Percentiles rank a stretch among this genome's conserved stretches.
Evolutionary conservation across 2,888 invertebrate genomes (phyloP).

Genomic region (Allygus modestus): DNA sequence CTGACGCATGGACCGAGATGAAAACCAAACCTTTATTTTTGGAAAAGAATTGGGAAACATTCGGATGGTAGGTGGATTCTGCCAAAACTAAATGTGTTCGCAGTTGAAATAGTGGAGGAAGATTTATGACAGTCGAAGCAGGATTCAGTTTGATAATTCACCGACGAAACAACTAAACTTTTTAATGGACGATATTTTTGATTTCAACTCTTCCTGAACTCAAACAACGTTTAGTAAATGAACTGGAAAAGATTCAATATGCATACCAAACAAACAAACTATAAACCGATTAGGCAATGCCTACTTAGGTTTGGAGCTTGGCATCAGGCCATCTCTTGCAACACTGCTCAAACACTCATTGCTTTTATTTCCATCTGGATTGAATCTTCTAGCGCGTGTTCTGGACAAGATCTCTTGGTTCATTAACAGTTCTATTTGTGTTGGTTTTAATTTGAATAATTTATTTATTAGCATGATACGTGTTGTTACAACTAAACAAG

Average conservation of each 20-base stretch:
- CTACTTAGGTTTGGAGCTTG: not conserved
- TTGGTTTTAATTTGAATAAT: too few species aligned
- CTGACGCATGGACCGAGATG: conserved; percentile 23
- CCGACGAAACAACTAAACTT: too few species aligned
- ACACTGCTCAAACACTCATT: conserved; percentile 16
- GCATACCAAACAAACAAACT: not conserved
- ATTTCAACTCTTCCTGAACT: too few species aligned
- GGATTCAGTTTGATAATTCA: too few species aligned
- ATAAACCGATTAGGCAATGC: not conserved
- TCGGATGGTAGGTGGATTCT: not conserved
- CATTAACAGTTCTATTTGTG: not conserved
- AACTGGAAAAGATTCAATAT: not conserved
- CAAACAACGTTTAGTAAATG: not conserved
- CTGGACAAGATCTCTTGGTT: conserved; percentile 12
- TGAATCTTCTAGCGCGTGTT: conserved; percentile 34
- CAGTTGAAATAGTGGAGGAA: not conserved
- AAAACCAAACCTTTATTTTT: conserved; percentile 43
- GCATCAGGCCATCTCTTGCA: conserved; percentile 3
- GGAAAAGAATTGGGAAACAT: conserved; percentile 27
- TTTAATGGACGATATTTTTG: too few species aligned
- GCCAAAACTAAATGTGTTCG: conserved; percentile 11
- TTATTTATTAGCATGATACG: too few species aligned
- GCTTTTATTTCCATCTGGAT: conserved; percentile 44
- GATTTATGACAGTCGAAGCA: not conserved
- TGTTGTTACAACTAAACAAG: too few species aligned